Evolutionary conservation across 2,888 invertebrate species (phyloP).

Genomic region (Agriopis aurantiaria): DNA sequence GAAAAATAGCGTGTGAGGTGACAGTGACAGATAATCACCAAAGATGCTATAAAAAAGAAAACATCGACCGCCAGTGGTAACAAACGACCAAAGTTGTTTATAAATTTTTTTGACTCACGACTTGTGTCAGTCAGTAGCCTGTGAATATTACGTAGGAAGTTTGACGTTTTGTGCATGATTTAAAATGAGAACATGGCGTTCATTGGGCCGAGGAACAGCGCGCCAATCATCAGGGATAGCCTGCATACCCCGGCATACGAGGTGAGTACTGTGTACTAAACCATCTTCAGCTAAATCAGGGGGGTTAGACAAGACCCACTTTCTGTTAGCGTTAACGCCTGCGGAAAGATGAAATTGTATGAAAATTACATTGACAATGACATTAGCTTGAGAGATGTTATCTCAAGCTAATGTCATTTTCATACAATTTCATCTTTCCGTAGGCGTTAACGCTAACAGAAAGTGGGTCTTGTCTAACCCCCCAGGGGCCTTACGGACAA

Average conservation of each 20-base stretch:
- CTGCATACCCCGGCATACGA: slow-evolving; percentile 89
- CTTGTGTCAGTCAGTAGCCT: neutral
- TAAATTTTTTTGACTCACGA: neutral
- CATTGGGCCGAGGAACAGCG: slow-evolving; percentile 88
- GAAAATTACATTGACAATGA: no score
- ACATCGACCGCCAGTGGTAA: neutral
- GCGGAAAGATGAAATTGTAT: no score
- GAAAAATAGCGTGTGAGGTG: slow-evolving; percentile 10
- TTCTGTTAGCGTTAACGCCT: no score
- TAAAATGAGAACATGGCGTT: slow-evolving; percentile 82
- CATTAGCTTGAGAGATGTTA: no score
- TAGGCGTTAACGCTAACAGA: no score
- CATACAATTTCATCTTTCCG: no score
- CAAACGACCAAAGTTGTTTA: neutral
- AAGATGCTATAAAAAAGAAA: neutral
- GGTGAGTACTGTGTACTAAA: slow-evolving; percentile 79
- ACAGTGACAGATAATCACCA: slow-evolving; percentile 5
- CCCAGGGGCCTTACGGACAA: no score
- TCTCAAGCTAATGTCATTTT: no score
- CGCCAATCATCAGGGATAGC: slow-evolving; percentile 88
- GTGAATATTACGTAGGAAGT: slow-evolving; percentile 19
- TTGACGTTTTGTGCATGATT: slow-evolving; percentile 51
- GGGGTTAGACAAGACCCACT: no score
- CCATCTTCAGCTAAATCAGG: no score
- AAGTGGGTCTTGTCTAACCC: no score